Percentiles rank a stretch among this genome's conserved stretches.
Conservation (phyloP, 2,113 vertebrate species). For the Tangachromis dhanisi region DNA sequence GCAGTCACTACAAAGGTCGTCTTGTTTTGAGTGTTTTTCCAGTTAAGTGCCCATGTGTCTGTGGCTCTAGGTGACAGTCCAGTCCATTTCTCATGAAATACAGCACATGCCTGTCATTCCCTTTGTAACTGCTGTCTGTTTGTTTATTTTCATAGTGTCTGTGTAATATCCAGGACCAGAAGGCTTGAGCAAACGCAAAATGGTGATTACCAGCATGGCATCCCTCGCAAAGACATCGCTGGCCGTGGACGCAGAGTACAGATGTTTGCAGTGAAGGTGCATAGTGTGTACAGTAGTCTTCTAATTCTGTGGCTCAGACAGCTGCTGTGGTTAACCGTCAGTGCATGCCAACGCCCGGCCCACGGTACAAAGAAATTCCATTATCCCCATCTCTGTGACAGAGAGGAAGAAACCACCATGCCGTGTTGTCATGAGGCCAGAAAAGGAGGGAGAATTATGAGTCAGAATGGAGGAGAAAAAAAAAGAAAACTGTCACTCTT, state of each 20-base stretch:
- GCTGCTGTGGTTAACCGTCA: slow-evolving; percentile 17
- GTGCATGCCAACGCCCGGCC: slow-evolving; percentile 7
- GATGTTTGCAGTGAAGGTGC: slow-evolving; percentile 57
- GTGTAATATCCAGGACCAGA: slow-evolving; percentile 4
- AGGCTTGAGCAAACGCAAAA: slow-evolving; percentile 21
- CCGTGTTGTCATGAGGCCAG: slow-evolving; percentile 18
- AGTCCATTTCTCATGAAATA: not conserved
- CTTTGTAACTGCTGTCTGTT: slow-evolving; percentile 8
- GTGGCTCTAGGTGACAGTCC: not conserved
- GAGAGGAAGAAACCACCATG: slow-evolving; percentile 40
- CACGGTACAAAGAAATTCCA: slow-evolving; percentile 40
- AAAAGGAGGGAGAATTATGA: slow-evolving; percentile 53
- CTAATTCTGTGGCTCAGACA: not conserved
- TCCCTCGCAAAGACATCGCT: slow-evolving; percentile 24
- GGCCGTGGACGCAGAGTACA: slow-evolving; percentile 5
- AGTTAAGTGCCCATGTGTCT: slow-evolving; percentile 5
- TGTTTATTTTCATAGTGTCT: slow-evolving; percentile 28
- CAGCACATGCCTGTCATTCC: not conserved
- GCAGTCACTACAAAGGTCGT: not conserved
- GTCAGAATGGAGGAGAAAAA: slow-evolving; percentile 35
- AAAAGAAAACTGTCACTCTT: slow-evolving; percentile 49
- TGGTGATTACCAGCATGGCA: slow-evolving; percentile 34
- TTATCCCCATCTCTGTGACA: slow-evolving; percentile 43
- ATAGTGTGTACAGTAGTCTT: not conserved
- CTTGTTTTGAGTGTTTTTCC: slow-evolving; percentile 24